Evolutionary conservation across 1,140 invertebrate genomes (phyloP), one percentile per base, ranked within the genome.

Genomic region (Solenopsis invicta): DNA sequence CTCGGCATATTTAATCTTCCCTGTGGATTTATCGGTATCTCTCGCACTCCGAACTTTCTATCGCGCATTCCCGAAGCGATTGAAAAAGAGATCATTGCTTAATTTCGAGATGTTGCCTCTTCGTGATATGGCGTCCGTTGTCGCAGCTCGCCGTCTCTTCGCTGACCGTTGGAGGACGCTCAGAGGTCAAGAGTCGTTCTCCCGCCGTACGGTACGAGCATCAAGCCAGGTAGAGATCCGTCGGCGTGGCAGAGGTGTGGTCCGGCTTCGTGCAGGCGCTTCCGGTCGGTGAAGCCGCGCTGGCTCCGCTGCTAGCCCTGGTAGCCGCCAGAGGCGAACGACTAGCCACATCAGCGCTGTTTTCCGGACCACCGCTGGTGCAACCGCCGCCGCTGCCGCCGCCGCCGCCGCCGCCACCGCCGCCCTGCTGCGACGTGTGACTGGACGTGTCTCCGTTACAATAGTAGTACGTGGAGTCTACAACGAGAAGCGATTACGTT

Each of bases 261-360:
- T 97, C 96, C 21, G 96, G 96, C 92, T 97, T 97, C 12, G 96
- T 96, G 93, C 97, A 97, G 62, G 97, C 97, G 93, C 97, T 97
- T 86, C 97, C 97, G 71, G 97, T 97, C 41, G 97, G 97, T 48
- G 97, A 97, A 50, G 97, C 96, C 3, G 97, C 97, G 67, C 96
- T 97, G 4, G 96, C 97, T 41, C 97, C 95, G 54, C 97, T 97
- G 92, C 97, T 97, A 4, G 97, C 97, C 71, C 97, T 93, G 3
- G 97, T 97, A 37, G 97, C 97, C 37, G 97, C 97, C 81, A 97
- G 93, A 61, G 97, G 97, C 61, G 97, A 97, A 56, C 97, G 96
- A 91, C 96, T 96, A 72, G 95, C 96, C 71, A 95, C 95, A 67
- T 95, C 94, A 41, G 93, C 91, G 94, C 90, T 94, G 81, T 93